Percentiles rank a stretch among this genome's conserved stretches.
Evolutionary conservation across 2,113 vertebrate species (phyloP).

Genomic region (Rhipidura dahli): DNA sequence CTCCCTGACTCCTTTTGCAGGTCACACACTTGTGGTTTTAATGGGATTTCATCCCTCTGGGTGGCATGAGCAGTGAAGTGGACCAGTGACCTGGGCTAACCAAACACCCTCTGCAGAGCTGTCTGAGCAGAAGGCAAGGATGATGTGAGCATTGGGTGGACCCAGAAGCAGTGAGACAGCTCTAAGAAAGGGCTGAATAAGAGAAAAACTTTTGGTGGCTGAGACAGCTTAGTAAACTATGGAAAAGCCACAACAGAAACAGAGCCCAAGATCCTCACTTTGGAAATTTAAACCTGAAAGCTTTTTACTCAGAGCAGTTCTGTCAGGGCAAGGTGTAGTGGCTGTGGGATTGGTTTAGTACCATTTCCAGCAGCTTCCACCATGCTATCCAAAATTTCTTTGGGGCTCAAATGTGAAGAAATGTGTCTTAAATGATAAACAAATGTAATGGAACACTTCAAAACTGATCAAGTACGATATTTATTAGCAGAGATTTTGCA

Average conservation of each 20-base stretch:
- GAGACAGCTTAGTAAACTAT: background rate
- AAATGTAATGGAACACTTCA: constrained; percentile 23
- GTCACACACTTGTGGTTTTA: rapidly evolving
- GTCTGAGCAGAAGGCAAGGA: background rate
- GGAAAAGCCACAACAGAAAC: background rate
- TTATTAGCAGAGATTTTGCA: constrained; percentile 33
- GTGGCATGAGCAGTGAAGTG: background rate
- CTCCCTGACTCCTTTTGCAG: background rate
- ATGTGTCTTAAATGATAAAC: constrained; percentile 7
- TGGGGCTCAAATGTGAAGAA: background rate
- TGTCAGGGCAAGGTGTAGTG: background rate
- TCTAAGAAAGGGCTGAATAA: background rate
- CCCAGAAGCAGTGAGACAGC: background rate
- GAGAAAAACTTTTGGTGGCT: background rate
- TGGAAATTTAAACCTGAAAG: background rate
- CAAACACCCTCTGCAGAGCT: background rate
- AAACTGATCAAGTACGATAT: constrained; percentile 24
- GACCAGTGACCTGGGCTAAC: background rate
- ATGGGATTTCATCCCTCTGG: background rate
- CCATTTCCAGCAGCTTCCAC: background rate
- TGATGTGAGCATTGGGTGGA: rapidly evolving
- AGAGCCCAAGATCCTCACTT: background rate
- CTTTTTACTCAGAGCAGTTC: background rate
- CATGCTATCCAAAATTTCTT: background rate
- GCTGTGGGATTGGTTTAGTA: background rate